Conservation (phyloP, 2,797 vertebrate genomes). For the Enteromius afrohamiltoni region DNA sequence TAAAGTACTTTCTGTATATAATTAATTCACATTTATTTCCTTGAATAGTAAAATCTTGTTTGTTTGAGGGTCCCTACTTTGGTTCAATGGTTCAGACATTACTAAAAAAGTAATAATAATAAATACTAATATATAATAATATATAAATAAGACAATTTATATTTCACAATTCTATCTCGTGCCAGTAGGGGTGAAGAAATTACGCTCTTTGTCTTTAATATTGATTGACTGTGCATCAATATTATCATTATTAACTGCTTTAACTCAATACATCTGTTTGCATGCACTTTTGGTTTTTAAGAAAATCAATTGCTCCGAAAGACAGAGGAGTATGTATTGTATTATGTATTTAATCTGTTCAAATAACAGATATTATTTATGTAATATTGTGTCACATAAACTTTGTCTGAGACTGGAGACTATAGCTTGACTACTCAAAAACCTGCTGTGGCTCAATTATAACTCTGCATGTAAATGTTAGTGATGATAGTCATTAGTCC, state of each 20-base stretch:
- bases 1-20: not conserved
- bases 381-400: not conserved
- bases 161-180: not conserved
- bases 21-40: not conserved
- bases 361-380: not conserved
- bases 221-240: too few relatives aligned
- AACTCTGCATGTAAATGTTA: not conserved
- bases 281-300: not conserved
- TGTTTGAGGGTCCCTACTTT: not conserved
- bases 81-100: too few relatives aligned
- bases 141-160: not conserved
- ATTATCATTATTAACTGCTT: not conserved
- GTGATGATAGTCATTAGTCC: conserved; percentile 5
- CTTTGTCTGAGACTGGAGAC: not conserved
- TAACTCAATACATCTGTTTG: not conserved
- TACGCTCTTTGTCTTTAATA: not conserved
- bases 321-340: not conserved
- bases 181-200: not conserved
- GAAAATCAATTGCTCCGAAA: not conserved
- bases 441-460: not conserved
- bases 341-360: too few relatives aligned
- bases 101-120: not conserved
- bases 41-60: not conserved
- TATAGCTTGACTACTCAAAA: not conserved
- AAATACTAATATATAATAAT: not conserved